Base-by-base conservation (phyloP, 2,113 vertebrate genomes). In the Leptobrachium leishanense region DNA sequence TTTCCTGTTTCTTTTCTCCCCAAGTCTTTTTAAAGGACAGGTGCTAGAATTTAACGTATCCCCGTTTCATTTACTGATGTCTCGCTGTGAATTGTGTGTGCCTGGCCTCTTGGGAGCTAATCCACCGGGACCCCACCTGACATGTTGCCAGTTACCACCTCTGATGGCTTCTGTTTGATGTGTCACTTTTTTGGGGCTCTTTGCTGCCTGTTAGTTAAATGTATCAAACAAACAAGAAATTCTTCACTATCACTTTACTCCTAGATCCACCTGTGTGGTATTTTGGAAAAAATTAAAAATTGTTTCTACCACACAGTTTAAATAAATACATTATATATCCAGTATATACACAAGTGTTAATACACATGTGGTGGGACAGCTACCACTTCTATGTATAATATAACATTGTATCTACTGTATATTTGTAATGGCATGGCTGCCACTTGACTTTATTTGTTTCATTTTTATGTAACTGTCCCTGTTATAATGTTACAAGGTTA, bases 41-140 rank as follows among this genome's bases (percentile, higher is more conserved):
- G 78, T 81, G 78, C 78, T 68, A 43, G 10, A 39, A 12, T 74
- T 72, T 81, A 81, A 62, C 78, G 68, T 74, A 59, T 74, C 73
- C 72, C 57, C 68, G 78, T 57, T 74, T 81, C 78, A 73, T 81
- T 81, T 81, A 67, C 65, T 81, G 43, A 68, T 74, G 72, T 62
- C 64, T 74, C 44, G 72, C 71, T 81, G 78, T 81, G 78, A 81
- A 81, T 74, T 74, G 64, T 81, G 73, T 71, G 64, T 54, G 53
- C 4, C 71, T 39, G 9, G 43, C 54, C 78, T 74, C 72, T 46
- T 12, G 72, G 65, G 77, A 68, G 59, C 50, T 42, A 31, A 59
- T 81, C 78, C 46, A 43, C 41, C 1, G 54, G 53, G 78, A 50
- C 67, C 41, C 54, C 65, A n/a, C 78, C 71, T 74, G 71, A 74